A percentile compares a stretch with the other conserved stretches of the same genome.
Evolutionary conservation across 2,888 invertebrate genomes (phyloP).

Genomic region (Crocallis elinguaria): DNA sequence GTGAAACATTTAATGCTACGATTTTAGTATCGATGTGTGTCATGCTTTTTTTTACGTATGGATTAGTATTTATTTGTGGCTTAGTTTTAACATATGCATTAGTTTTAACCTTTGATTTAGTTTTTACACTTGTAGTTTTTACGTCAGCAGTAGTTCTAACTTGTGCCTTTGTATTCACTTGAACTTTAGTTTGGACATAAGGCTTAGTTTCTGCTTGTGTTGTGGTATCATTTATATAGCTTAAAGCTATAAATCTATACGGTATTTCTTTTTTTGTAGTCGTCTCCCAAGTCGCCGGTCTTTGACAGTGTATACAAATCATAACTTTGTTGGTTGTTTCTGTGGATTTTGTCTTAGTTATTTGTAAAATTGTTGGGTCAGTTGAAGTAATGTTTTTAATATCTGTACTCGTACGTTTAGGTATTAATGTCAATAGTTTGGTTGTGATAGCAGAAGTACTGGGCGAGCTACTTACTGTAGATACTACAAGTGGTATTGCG

Average conservation of each 20-base stretch:
- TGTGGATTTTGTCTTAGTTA: not conserved
- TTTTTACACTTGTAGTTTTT: not conserved
- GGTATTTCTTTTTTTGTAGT: conserved; percentile 15
- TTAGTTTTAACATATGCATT: no score
- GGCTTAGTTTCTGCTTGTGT: no score
- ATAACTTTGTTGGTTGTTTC: not conserved
- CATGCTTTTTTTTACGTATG: no score
- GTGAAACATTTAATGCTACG: not conserved
- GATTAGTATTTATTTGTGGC: no score
- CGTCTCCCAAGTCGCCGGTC: conserved; percentile 34
- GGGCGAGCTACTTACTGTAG: not conserved
- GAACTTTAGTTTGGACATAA: not conserved
- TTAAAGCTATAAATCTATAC: not conserved
- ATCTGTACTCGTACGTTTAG: not conserved
- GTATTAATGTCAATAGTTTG: not conserved
- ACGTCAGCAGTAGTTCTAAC: not conserved
- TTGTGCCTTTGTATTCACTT: not conserved
- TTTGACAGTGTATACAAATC: conserved; percentile 1
- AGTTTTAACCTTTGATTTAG: not conserved
- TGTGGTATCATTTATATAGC: conserved; percentile 4
- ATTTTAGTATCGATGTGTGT: not conserved
- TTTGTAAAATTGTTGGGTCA: not conserved
- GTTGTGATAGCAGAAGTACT: not conserved
- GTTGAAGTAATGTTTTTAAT: not conserved
- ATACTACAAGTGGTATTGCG: not conserved